Conservation (phyloP, 2,113 vertebrate genomes). For the Hippocampus mohnikei region DNA sequence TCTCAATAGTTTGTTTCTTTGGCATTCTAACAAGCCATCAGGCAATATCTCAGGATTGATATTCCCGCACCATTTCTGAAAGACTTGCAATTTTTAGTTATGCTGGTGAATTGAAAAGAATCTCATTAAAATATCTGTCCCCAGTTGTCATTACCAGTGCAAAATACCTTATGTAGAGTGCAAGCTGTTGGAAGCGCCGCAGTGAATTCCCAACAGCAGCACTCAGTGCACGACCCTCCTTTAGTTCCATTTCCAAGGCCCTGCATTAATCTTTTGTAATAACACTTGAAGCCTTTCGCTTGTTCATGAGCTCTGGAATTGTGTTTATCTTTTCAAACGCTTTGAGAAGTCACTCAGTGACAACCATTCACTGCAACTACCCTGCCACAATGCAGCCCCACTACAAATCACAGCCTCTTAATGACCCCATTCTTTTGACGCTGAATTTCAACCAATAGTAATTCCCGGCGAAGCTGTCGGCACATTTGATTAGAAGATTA, state of each 20-base stretch:
- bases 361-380: slow-evolving; percentile 79
- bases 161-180: neutral
- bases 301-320: slow-evolving; percentile 17
- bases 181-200: neutral
- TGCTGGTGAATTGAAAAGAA: neutral
- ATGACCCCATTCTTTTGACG: slow-evolving; percentile 77
- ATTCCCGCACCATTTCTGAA: neutral
- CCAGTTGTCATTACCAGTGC: neutral
- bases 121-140: neutral
- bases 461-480: slow-evolving; percentile 78
- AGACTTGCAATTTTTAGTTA: neutral
- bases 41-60: neutral
- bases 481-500: slow-evolving; percentile 82
- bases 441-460: slow-evolving; percentile 75
- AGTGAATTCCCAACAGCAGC: slow-evolving; percentile 7
- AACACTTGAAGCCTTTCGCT: slow-evolving; percentile 43
- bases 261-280: slow-evolving; percentile 46
- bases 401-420: slow-evolving; percentile 67
- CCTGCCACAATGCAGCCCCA: slow-evolving; percentile 66
- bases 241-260: slow-evolving; percentile 20
- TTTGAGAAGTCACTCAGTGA: slow-evolving; percentile 46
- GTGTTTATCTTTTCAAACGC: slow-evolving; percentile 53
- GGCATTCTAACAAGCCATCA: neutral
- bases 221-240: neutral
- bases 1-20: neutral